A percentile compares a stretch with the other conserved stretches of the same genome.
These are phyloP conservation scores for Nesometra sesokonis DNA, from an alignment of 35 echinoderm and acorn worm genomes.

Conservation along the genomic window DNA sequence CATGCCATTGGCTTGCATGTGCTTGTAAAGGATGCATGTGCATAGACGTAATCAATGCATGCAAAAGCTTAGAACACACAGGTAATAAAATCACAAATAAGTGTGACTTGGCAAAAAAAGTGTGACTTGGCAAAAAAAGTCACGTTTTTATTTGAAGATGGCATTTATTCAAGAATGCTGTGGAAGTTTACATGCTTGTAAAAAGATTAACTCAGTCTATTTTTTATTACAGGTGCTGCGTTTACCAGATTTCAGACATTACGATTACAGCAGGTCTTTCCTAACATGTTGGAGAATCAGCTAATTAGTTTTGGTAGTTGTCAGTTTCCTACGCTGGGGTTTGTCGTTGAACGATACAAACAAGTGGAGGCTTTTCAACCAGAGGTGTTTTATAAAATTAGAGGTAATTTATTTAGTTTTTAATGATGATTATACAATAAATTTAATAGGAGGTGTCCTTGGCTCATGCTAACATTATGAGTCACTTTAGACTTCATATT, in stretches of 20 bases:
- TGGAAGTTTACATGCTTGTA: no score
- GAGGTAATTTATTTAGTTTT: constrained; percentile 67
- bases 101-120: no score
- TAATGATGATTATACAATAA: not conserved
- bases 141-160: no score
- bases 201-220: not conserved
- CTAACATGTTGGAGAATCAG: constrained; percentile 47
- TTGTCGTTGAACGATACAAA: constrained; percentile 96
- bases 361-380: constrained; percentile 87
- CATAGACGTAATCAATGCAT: no score
- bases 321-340: constrained; percentile 95
- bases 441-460: not conserved
- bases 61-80: no score
- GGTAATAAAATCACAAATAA: no score
- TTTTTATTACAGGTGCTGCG: constrained; percentile 46
- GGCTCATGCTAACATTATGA: not conserved
- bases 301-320: constrained; percentile 95
- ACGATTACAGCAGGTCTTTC: constrained; percentile 75
- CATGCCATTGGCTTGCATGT: no score
- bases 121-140: no score
- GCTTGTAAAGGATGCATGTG: no score
- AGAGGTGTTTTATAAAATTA: constrained; percentile 92
- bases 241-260: constrained; percentile 94
- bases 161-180: no score
- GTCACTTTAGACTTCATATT: no score